Base-by-base conservation (phyloP, 2,888 invertebrate species). In the Epirrhoe alternata region DNA sequence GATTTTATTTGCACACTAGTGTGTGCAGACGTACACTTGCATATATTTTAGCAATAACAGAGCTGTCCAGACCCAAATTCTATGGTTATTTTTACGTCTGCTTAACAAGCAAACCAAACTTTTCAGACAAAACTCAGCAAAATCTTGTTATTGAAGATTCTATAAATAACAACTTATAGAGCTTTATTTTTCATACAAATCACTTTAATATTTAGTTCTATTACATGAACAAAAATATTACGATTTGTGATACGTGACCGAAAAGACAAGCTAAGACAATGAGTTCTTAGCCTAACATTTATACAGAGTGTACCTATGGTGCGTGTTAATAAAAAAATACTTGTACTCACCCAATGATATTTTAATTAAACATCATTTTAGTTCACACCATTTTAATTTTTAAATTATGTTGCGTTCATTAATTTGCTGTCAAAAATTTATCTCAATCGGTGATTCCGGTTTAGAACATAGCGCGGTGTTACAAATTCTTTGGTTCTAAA, bases 221-320 rank as follows among this genome's bases (percentile, higher is more conserved):
- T 4, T 8, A 35, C 33, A 60, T 60, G 17, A 45, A 5, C n/a
- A 4, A 49, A 54, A 61, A 12, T 24, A 61, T n/a, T 35, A 35
- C 35, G 33, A 38, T 31, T 62, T 62, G n/a, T n/a, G n/a, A n/a
- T n/a, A n/a, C 31, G 62, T 62, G 62, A 56, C 42, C 30, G 42
- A 51, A 56, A 2, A 24, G 24, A 42, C 6, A 16, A 42, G 31
- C 62, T 14, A 30, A 61, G 35, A 50, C 53, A 49, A 33, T 55
- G 61, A 61, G 54, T 61, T 49, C 49, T 8, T 35, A 55, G 49
- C 55, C 38, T 24, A 42, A 56, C 56, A 51, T 33, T 33, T 33
- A 33, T 33, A 33, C 33, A 33, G 33, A 33, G 33, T 33, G 33
- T 33, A 24, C 24, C 24, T n/a, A n/a, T n/a, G n/a, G n/a, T n/a